Percentiles rank a stretch among this genome's conserved stretches.
phyloP scores from a whole-genome alignment of 2,797 vertebrate genomes.

The Typhlichthys eigenmanni region DNA sequence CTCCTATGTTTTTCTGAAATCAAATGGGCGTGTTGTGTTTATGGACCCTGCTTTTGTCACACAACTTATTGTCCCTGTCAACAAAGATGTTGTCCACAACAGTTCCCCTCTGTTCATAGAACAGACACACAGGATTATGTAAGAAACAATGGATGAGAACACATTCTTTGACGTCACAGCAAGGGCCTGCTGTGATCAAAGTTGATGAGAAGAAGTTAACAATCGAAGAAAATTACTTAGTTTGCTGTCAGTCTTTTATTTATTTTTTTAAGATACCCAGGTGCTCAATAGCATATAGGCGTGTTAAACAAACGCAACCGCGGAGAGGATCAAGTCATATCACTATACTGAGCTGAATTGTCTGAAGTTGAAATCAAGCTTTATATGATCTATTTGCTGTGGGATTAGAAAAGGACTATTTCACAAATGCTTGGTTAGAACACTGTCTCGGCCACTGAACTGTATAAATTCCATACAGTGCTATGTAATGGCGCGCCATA shows the following conservation, averaged over 20 bases:
- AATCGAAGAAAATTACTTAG: slow-evolving; percentile 15
- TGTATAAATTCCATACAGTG: slow-evolving; percentile 58
- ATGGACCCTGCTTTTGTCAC: slow-evolving; percentile 14
- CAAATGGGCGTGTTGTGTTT: slow-evolving; percentile 41
- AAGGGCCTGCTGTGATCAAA: slow-evolving; percentile 64
- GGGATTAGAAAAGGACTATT: neutral
- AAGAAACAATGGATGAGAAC: slow-evolving; percentile 53
- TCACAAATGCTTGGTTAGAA: neutral
- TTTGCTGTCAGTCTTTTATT: slow-evolving; percentile 40
- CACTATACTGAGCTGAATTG: slow-evolving; percentile 32
- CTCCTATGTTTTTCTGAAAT: neutral
- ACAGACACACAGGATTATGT: slow-evolving; percentile 18
- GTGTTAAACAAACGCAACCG: slow-evolving; percentile 28
- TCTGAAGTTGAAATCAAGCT: slow-evolving; percentile 8
- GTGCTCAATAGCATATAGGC: slow-evolving; percentile 9
- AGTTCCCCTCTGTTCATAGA: slow-evolving; percentile 11
- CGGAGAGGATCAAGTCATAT: slow-evolving; percentile 22
- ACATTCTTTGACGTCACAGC: slow-evolving; percentile 41
- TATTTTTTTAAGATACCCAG: slow-evolving; percentile 5
- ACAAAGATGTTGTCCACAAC: slow-evolving; percentile 46
- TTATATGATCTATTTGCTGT: slow-evolving; percentile 22
- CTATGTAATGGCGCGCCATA: slow-evolving; percentile 74
- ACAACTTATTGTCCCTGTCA: slow-evolving; percentile 29
- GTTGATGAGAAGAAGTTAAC: slow-evolving; percentile 8
- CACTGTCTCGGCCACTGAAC: slow-evolving; percentile 26